Evolutionary conservation across 2,888 invertebrate species (phyloP).

Genomic region (Caenorhabditis sp.): DNA sequence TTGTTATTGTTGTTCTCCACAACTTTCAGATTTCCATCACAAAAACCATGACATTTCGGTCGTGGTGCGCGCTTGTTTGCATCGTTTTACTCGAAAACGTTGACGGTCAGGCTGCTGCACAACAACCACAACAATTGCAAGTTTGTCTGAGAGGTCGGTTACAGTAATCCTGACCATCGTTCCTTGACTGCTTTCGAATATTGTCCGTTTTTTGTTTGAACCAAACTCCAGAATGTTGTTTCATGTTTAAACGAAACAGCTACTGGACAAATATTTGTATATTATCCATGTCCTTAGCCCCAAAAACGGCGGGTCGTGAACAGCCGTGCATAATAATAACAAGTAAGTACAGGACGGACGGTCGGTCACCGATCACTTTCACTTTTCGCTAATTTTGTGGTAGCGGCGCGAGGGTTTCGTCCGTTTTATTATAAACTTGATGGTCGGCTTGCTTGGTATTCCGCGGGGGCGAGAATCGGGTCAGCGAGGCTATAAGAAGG

Average conservation of each 20-base stretch:
- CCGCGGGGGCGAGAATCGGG: not conserved
- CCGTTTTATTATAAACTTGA: conserved; percentile 54
- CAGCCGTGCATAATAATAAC: conserved; percentile 19
- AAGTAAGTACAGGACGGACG: not conserved
- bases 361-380: conserved; percentile 20
- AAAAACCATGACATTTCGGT: conserved; percentile 9
- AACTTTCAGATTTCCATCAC: conserved; percentile 12
- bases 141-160: conserved; percentile 33
- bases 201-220: too few species aligned
- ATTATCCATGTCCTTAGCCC: not conserved
- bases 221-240: too few species aligned
- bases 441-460: too few species aligned
- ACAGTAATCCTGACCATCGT: not conserved
- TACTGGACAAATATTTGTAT: too few species aligned
- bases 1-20: too few species aligned
- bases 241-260: too few species aligned
- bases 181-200: too few species aligned
- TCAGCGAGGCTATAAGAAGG: not conserved
- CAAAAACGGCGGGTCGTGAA: not conserved
- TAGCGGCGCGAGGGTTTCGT: conserved; percentile 19
- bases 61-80: conserved; percentile 10
- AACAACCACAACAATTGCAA: conserved; percentile 40
- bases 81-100: not conserved
- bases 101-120: not conserved
- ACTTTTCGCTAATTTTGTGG: conserved; percentile 45